These are phyloP conservation scores for Eurytoma adleriae DNA, from an alignment of 2,888 invertebrate genomes.

Conservation along the genomic window DNA sequence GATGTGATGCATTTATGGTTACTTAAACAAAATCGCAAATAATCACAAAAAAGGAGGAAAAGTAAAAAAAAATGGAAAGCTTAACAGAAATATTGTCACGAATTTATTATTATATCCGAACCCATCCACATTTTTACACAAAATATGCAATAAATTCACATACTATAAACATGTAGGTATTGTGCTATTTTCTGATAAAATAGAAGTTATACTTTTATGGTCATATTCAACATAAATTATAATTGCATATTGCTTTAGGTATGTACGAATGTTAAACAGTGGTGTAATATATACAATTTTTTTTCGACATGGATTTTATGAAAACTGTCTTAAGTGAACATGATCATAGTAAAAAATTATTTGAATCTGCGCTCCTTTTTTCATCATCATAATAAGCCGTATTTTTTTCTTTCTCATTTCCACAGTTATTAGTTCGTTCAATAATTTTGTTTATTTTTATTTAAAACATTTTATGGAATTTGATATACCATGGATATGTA, in stretches of 20 bases:
- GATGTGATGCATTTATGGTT: slow-evolving; percentile 69
- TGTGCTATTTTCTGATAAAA: slow-evolving; percentile 16
- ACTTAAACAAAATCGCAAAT: slow-evolving; percentile 64
- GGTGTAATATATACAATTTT: slow-evolving; percentile 44
- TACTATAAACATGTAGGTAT: slow-evolving; percentile 3
- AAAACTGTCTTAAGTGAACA: slow-evolving; percentile 6
- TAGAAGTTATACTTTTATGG: slow-evolving; percentile 23
- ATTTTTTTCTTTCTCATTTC: slow-evolving; percentile 21
- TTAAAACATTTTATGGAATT: not conserved
- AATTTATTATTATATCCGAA: slow-evolving; percentile 51
- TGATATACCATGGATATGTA: slow-evolving; percentile 13
- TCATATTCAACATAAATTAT: slow-evolving; percentile 36
- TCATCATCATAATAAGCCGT: not conserved
- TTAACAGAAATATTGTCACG: slow-evolving; percentile 34
- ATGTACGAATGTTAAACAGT: slow-evolving; percentile 12
- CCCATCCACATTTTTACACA: not conserved
- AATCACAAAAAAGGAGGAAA: slow-evolving; percentile 38
- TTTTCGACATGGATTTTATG: slow-evolving; percentile 27
- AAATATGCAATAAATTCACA: no score
- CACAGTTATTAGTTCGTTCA: slow-evolving; percentile 8
- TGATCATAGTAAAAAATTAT: slow-evolving; percentile 2
- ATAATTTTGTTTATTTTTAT: slow-evolving; percentile 25
- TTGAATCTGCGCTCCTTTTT: slow-evolving; percentile 25
- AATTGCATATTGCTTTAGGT: slow-evolving; percentile 39
- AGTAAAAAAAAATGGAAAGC: slow-evolving; percentile 33